Evolutionary conservation across 2,113 vertebrate species (phyloP).

Genomic region (Lutjanus erythropterus): DNA sequence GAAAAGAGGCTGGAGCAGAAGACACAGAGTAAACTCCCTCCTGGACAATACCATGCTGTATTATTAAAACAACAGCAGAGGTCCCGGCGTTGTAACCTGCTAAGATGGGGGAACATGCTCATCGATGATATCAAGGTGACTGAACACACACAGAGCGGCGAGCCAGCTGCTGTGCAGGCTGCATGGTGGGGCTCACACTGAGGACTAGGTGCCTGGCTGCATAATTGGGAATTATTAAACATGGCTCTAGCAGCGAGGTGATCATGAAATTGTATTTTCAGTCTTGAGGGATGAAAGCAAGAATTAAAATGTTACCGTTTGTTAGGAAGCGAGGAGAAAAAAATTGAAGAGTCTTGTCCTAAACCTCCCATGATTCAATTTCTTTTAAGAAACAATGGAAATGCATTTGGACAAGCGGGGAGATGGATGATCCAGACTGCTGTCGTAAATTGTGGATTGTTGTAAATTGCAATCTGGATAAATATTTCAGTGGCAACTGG

Average conservation of each 20-base stretch:
- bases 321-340: conserved; percentile 57
- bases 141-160: conserved; percentile 78
- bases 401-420: conserved; percentile 78
- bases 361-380: conserved; percentile 79
- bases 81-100: conserved; percentile 74
- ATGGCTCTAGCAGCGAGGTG: conserved; percentile 77
- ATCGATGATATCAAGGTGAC: conserved; percentile 83
- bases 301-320: conserved; percentile 79
- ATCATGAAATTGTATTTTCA: conserved; percentile 82
- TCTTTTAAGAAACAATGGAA: conserved; percentile 81
- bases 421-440: conserved; percentile 72
- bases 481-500: conserved; percentile 77
- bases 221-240: conserved; percentile 86
- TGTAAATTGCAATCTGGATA: conserved; percentile 78
- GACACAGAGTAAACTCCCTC: conserved; percentile 79
- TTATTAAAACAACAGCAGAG: conserved; percentile 83
- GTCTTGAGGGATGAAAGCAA: conserved; percentile 79
- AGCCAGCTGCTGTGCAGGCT: conserved; percentile 65
- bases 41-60: conserved; percentile 82
- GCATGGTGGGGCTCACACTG: conserved; percentile 70
- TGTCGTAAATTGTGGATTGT: conserved; percentile 70
- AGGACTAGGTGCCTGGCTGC: conserved; percentile 76
- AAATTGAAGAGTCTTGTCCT: conserved; percentile 73
- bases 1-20: conserved; percentile 72
- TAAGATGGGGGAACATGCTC: conserved; percentile 79